Evolutionary conservation across 2,113 vertebrate species (phyloP), one percentile per base, ranked within the genome.

Genomic region (Clarias batrachus): DNA sequence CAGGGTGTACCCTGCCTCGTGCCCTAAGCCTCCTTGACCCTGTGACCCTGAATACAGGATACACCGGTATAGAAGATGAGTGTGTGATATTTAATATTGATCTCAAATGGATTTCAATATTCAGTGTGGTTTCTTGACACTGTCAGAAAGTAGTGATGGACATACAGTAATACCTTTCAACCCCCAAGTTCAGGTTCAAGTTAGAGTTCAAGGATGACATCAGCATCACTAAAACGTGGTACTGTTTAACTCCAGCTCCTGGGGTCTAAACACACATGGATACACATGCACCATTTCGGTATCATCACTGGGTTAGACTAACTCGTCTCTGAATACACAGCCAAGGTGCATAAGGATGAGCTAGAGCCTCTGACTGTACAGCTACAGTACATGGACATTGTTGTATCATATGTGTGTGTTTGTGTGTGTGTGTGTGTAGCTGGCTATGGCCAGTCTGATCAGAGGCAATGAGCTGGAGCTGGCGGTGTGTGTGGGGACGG

Each of bases 401-500:
- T 74, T 56, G 23, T 30, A 9, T 81, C 48, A 48, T 48, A 48
- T 59, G 7, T 57, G 21, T 74, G 25, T 52, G 56, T 81, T 56
- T 84, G 41, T 71, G 33, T 89, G 88, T 84, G 68, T 82, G 81
- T 87, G 86, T 89, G 56, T 88, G 68, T 92, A 99, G 98, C 92
- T 96, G 85, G 97, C 97, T 0, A 97, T 99, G 97, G 95, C 96
- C 3, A 96, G 95, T 91, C 95, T 99, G 93, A 97, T 99, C 91
- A 95, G 97, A 78, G 98, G 98, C 33, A 99, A 99, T 71, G 98
- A 99, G 91, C 93, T 99, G 94, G 98, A 99, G 92, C 56, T 99
- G 94, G 97, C 97, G 2, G 93, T 97, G 65, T 96, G 94, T 63
- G 96, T 97, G 88, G 98, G 98, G 52, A 94, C 95, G 1, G 96